phyloP scores from a whole-genome alignment of 2,113 vertebrate species.

The Cnemophilus loriae region DNA sequence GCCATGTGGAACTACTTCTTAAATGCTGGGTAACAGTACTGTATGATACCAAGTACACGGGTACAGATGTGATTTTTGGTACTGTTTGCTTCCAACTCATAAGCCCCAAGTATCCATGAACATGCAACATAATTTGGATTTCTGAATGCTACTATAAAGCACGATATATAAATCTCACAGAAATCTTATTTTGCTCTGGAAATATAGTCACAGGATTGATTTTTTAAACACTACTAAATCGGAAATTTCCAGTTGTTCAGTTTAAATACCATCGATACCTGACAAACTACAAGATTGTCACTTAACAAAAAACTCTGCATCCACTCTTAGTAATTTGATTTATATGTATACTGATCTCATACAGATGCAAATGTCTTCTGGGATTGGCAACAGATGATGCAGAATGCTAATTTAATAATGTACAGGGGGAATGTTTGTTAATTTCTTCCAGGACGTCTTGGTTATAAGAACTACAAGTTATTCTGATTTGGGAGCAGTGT shows the following conservation, averaged over 20 bases:
- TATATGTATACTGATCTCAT: neutral
- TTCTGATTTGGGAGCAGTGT: neutral
- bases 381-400: neutral
- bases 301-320: neutral
- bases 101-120: neutral
- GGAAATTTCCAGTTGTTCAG: neutral
- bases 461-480: neutral
- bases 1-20: neutral
- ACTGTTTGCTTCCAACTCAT: neutral
- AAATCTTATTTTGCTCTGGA: neutral
- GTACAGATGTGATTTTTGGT: neutral
- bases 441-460: neutral
- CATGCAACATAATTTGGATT: neutral
- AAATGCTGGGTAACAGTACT: neutral
- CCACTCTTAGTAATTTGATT: neutral
- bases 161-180: neutral
- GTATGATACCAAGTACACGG: neutral
- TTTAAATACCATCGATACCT: neutral
- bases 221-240: neutral
- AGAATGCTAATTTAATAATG: neutral
- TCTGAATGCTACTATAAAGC: neutral
- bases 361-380: neutral
- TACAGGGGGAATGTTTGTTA: neutral
- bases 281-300: neutral
- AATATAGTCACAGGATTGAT: neutral